Evolutionary conservation across 2,888 invertebrate genomes (phyloP), one percentile per base, ranked within the genome.

Genomic region (Agrenia bidenticulata): DNA sequence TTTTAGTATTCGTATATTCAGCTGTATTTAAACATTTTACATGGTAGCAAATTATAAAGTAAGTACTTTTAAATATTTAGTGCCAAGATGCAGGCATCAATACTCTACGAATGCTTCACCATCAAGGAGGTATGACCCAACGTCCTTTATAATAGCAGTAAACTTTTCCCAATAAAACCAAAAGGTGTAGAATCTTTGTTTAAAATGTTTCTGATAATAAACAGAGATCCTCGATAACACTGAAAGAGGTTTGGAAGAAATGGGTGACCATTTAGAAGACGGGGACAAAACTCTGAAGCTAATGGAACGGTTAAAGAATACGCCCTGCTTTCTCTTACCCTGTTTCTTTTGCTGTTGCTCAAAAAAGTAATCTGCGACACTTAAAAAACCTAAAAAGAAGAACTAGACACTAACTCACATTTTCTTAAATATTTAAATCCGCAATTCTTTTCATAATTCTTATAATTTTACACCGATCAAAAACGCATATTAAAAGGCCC

Each of bases 271-370:
- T 59, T 23, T 59, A 2, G 9, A 11, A 7, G 24, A 59, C 2
- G 27, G 19, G 13, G 59, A 45, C 17, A 45, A 59, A 17, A 24
- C 24, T 23, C 4, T 59, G 15, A 59, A 42, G 41, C 11, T n/a
- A 26, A 59, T 59, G 17, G 42, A 41, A 17, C 23, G 17, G 11
- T n/a, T 59, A 17, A 23, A 57, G 21, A 57, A 57, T 19, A 21
- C 39, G 4, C 49, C 45, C 15, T 24, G 17, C 23, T 13, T 42
- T 24, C 17, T 42, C n/a, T 23, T 49, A 7, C 59, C 59, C n/a
- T 59, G 37, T n/a, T 59, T 45, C 23, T 59, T 57, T 4, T 45
- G 45, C 15, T 45, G 45, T n/a, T 45, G 45, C 32, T n/a, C n/a
- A n/a, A n/a, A n/a, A n/a, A n/a, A n/a, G n/a, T n/a, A n/a, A n/a